phyloP scores from a whole-genome alignment of 2,888 invertebrate species.

The Syrphus vitripennis region DNA sequence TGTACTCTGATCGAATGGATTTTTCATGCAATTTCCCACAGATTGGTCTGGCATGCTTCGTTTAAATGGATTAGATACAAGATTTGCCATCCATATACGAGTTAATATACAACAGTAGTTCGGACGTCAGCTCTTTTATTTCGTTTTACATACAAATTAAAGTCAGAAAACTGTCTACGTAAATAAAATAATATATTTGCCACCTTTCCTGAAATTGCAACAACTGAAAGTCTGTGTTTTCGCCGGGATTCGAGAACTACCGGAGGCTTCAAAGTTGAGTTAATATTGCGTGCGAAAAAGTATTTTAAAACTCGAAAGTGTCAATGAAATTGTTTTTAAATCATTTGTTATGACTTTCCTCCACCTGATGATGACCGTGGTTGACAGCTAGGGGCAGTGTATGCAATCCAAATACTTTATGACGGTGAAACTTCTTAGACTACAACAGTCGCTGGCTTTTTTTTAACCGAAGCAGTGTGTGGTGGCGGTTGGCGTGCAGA shows the following conservation, averaged over 20 bases:
- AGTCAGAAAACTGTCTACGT: slow-evolving; percentile 41
- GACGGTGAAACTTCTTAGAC: not conserved
- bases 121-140: not conserved
- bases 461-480: slow-evolving; percentile 20
- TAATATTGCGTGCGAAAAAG: slow-evolving; percentile 53
- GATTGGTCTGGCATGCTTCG: not conserved
- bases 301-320: slow-evolving; percentile 36
- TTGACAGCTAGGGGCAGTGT: not conserved
- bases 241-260: not conserved
- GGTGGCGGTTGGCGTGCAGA: slow-evolving; percentile 57
- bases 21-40: slow-evolving; percentile 32
- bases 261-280: not conserved
- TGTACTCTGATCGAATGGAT: slow-evolving; percentile 16
- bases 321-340: slow-evolving; percentile 53
- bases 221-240: not conserved
- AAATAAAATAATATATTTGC: slow-evolving; percentile 42
- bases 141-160: slow-evolving; percentile 33
- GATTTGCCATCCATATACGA: slow-evolving; percentile 6
- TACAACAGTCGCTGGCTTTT: not conserved
- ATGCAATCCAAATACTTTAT: not conserved
- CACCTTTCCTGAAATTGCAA: not conserved
- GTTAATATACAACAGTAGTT: not conserved
- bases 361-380: not conserved
- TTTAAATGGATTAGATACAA: not conserved
- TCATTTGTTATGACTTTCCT: slow-evolving; percentile 27